These are phyloP conservation scores for Minunthozetes semirufus DNA, from an alignment of 2,888 invertebrate genomes.

Conservation along the genomic window DNA sequence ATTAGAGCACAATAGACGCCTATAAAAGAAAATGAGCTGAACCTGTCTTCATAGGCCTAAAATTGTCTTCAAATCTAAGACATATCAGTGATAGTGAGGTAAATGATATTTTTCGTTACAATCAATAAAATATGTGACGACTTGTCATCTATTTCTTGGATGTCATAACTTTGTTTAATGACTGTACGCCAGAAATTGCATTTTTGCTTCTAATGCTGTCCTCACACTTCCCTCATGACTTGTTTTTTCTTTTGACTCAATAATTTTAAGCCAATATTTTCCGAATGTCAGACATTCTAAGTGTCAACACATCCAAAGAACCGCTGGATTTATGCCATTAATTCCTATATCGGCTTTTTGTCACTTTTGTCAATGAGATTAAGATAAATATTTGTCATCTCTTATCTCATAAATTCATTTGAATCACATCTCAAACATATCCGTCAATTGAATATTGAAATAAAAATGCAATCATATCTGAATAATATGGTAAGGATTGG, in stretches of 20 bases:
- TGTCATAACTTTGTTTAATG: background rate
- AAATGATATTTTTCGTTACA: background rate
- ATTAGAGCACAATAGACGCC: no score
- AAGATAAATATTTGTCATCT: constrained; percentile 21
- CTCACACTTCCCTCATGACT: no score
- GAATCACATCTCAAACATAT: background rate
- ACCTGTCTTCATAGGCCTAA: background rate
- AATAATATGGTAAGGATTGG: background rate
- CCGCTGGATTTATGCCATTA: background rate
- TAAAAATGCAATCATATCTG: background rate
- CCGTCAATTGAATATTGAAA: background rate
- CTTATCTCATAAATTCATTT: constrained; percentile 1
- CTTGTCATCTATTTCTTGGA: background rate
- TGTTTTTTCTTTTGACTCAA: no score
- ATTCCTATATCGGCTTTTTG: background rate
- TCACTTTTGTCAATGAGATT: background rate
- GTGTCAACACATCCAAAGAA: background rate
- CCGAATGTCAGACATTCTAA: background rate
- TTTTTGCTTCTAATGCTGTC: background rate
- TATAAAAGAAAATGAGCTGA: no score
- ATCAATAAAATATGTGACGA: background rate
- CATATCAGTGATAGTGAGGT: background rate
- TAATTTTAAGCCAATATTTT: background rate
- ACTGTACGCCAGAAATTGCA: background rate
- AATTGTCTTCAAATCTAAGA: background rate